Evolutionary conservation across 2,888 invertebrate genomes (phyloP), one percentile per base, ranked within the genome.

Genomic region (Caenorhabditis macrosperma): DNA sequence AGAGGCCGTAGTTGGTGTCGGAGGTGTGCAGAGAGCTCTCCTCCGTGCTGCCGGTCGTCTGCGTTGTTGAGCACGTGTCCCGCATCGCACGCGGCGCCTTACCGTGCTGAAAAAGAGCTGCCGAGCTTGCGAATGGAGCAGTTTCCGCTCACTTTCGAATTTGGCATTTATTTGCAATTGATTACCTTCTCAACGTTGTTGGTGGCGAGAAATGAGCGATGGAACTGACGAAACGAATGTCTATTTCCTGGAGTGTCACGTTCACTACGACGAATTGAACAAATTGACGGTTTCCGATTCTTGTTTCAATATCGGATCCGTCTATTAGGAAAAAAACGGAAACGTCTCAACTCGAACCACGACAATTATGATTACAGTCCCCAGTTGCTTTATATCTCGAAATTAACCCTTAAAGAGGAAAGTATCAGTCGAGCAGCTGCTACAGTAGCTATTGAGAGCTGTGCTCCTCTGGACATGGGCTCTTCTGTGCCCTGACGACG

Each of bases 1-100:
- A 5, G 12, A 68, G n/a, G n/a, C 68, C 76, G 28, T 30, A 76
- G 7, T 55, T 30, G 33, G 76, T 76, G 38, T 54, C 68, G 17
- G 68, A 68, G 2, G 67, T 15, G 46, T 68, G 61, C 3, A 41
- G 33, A 10, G 48, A 30, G 17, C 72, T 72, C 38, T 57, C 38
- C 6, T 12, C 6, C 10, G 63, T 38, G 24, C 17, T 48, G 46
- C 28, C 26, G 26, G 63, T 57, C 15, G 52, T 41, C 26, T 22
- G 55, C 24, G 26, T 35, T 57, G 41, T 33, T 22, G 46, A 20
- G 35, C 9, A 15, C 28, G 38, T 9, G 24, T 35, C 38, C 24
- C 26, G 54, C 17, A 50, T 3, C 10, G 48, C 54, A 22, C 33
- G 55, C 20, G 63, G 57, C 0, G 72, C 63, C 48, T 55, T 33